A percentile compares a stretch with the other conserved stretches of the same genome.
phyloP scores from a whole-genome alignment of 2,888 invertebrate species.

The Rhogogaster chlorosoma region DNA sequence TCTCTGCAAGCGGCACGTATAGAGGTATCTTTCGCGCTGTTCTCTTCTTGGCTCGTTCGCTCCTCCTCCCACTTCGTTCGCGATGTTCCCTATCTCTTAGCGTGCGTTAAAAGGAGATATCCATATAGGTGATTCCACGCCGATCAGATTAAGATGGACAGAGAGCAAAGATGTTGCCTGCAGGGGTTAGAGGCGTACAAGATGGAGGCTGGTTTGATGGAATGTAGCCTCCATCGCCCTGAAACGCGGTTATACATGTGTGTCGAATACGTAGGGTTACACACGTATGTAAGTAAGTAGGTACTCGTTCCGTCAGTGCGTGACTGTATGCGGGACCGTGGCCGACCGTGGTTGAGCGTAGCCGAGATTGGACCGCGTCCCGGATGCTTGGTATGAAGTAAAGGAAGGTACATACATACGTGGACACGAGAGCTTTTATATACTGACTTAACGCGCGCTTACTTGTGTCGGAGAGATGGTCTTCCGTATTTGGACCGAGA shows the following conservation, averaged over 20 bases:
- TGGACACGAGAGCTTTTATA: neutral
- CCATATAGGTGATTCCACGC: conserved; percentile 48
- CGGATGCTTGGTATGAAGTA: conserved; percentile 28
- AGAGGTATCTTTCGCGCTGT: conserved; percentile 60
- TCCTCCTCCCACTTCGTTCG: conserved; percentile 47
- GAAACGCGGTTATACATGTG: neutral
- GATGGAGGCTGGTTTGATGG: conserved; percentile 77
- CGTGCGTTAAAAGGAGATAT: conserved; percentile 43
- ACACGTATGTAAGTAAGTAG: neutral
- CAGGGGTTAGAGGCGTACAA: conserved; percentile 68
- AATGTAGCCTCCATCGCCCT: conserved; percentile 72
- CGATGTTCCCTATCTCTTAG: conserved; percentile 21
- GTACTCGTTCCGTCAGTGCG: conserved; percentile 32
- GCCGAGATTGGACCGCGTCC: conserved; percentile 23
- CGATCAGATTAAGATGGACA: conserved; percentile 53
- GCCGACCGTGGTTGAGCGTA: neutral
- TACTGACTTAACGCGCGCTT: neutral
- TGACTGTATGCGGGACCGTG: conserved; percentile 36
- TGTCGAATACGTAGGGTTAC: neutral
- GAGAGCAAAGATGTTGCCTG: conserved; percentile 38
- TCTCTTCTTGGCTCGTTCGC: conserved; percentile 54
- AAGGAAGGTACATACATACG: neutral
- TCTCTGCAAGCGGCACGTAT: conserved; percentile 61
- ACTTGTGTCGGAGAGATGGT: conserved; percentile 59
- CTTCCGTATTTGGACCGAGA: conserved; percentile 67